Percentiles rank a stretch among this genome's conserved stretches.
Evolutionary conservation across 2,113 vertebrate species (phyloP).

Genomic region (Marmota monax): DNA sequence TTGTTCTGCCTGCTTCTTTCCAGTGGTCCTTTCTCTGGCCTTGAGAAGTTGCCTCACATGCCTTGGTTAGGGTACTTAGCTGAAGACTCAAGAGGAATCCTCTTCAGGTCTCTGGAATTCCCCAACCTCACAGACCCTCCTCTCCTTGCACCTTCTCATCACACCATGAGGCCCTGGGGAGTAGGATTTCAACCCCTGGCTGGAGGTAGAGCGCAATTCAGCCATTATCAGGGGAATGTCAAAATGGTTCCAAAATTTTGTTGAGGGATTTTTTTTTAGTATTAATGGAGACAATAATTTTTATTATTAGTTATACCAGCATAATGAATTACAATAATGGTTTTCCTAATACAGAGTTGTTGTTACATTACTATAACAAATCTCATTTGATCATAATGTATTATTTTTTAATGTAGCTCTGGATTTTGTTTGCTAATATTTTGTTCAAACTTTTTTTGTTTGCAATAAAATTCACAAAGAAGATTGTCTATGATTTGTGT

Average conservation of each 20-base stretch:
- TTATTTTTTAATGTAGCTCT: background rate
- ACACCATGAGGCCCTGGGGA: background rate
- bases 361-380: background rate
- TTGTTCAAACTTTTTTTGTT: background rate
- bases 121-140: background rate
- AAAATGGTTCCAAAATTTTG: slow-evolving; percentile 40
- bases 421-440: background rate
- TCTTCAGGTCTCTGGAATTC: background rate
- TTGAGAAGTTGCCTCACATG: background rate
- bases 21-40: background rate
- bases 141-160: background rate
- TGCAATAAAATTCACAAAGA: background rate
- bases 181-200: background rate
- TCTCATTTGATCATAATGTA: background rate
- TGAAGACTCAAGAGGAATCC: background rate
- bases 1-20: background rate
- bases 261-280: background rate
- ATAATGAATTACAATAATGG: background rate
- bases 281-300: background rate
- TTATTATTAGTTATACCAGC: background rate
- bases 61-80: background rate
- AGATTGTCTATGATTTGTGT: background rate
- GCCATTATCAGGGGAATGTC: background rate
- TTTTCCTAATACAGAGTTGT: slow-evolving; percentile 25
- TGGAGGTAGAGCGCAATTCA: background rate